phyloP scores from a whole-genome alignment of 1,140 invertebrate genomes.

The Drosophila sp. region DNA sequence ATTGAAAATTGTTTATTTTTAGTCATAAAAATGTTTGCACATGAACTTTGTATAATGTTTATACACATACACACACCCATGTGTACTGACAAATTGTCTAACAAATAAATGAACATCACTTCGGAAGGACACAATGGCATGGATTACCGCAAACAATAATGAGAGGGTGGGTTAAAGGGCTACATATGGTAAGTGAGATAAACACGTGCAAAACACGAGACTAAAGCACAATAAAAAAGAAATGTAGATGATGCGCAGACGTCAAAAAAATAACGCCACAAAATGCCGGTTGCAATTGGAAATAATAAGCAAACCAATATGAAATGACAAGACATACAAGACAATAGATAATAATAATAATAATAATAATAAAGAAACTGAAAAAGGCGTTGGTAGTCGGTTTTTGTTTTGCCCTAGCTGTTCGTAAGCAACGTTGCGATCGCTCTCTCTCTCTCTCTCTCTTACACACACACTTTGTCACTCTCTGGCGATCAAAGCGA shows the following conservation, averaged over 20 bases:
- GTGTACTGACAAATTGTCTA: constrained; percentile 43
- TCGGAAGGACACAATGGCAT: not conserved
- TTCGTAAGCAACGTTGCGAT: constrained; percentile 70
- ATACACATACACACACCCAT: constrained; percentile 47
- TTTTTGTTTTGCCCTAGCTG: constrained; percentile 70
- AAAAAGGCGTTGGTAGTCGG: constrained; percentile 66
- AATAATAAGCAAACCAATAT: constrained; percentile 9
- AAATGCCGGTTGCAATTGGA: constrained; percentile 38
- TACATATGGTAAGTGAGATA: constrained; percentile 34
- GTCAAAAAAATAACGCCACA: constrained; percentile 13
- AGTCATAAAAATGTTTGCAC: constrained; percentile 72
- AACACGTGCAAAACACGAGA: constrained; percentile 29
- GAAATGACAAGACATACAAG: not conserved
- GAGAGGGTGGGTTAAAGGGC: constrained; percentile 7
- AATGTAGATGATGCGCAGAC: constrained; percentile 32
- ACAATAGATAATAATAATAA: not conserved
- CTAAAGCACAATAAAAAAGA: not conserved
- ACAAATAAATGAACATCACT: constrained; percentile 14
- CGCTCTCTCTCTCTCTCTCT: constrained; percentile 15
- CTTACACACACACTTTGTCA: constrained; percentile 6
- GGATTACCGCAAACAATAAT: not conserved
- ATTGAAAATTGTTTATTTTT: constrained; percentile 69
- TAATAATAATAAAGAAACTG: constrained; percentile 12
- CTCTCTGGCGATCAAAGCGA: constrained; percentile 42
- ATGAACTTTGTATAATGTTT: constrained; percentile 59